Conservation (phyloP, 1,140 invertebrate species). For the Apis mellifera region Amel_HAv3.1 CM009939.2:10133501-10134000, state of each 20-base stretch:
- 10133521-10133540: constrained; percentile 33
- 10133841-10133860: neutral
- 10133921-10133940: no score
- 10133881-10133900: no score
- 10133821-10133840: no score
- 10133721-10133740: neutral
- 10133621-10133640: neutral
- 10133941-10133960: no score
- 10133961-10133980: no score
- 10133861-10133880: no score
- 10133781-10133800: no score
- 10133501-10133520: constrained; percentile 60
- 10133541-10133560: constrained; percentile 18
- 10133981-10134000: no score
- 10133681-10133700: neutral
- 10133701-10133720: constrained; percentile 22
- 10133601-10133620: neutral
- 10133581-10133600: no score
- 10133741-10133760: constrained; percentile 4
- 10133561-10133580: constrained; percentile 4
- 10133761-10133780: no score
- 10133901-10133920: no score
- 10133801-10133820: no score
- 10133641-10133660: neutral
- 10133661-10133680: neutral